A percentile compares a stretch with the other conserved stretches of the same genome.
Conservation (phyloP, 2,888 invertebrate species). For the Bembecia ichneumoniformis region DNA sequence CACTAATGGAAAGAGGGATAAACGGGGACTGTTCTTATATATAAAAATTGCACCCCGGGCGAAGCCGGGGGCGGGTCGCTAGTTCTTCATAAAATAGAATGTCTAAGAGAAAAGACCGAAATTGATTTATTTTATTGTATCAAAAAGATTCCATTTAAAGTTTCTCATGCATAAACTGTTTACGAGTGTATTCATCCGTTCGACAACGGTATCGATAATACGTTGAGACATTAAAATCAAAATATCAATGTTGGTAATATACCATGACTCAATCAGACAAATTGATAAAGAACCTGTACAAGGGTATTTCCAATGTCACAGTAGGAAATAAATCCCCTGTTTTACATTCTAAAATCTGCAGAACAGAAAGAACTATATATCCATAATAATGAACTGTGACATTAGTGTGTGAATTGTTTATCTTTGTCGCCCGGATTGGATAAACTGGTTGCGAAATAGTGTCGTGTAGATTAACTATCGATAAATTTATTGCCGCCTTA, state of each 20-base stretch:
- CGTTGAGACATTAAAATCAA: slow-evolving; percentile 4
- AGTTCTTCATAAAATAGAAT: too few relatives aligned
- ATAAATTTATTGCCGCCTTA: slow-evolving; percentile 33
- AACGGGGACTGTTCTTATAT: too few relatives aligned
- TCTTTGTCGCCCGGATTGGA: slow-evolving; percentile 25
- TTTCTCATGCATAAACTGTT: slow-evolving; percentile 7
- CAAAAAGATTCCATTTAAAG: neutral
- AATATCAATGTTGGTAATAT: slow-evolving; percentile 8
- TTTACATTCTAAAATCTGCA: neutral
- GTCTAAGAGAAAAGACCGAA: too few relatives aligned
- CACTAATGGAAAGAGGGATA: too few relatives aligned
- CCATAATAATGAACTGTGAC: slow-evolving; percentile 5
- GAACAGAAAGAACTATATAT: slow-evolving; percentile 12
- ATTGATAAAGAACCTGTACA: neutral
- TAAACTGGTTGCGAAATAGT: slow-evolving; percentile 24
- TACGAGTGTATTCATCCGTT: neutral
- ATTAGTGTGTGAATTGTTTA: slow-evolving; percentile 15
- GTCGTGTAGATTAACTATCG: slow-evolving; percentile 25
- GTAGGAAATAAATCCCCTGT: neutral
- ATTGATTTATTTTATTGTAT: too few relatives aligned
- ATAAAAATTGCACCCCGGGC: too few relatives aligned
- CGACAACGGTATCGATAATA: neutral
- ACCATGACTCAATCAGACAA: slow-evolving; percentile 6
- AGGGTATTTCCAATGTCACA: neutral
- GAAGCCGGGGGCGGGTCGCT: too few relatives aligned